A percentile compares a stretch with the other conserved stretches of the same genome.
Evolutionary conservation across 2,113 vertebrate genomes (phyloP).

Genomic region (Pantherophis guttatus): DNA sequence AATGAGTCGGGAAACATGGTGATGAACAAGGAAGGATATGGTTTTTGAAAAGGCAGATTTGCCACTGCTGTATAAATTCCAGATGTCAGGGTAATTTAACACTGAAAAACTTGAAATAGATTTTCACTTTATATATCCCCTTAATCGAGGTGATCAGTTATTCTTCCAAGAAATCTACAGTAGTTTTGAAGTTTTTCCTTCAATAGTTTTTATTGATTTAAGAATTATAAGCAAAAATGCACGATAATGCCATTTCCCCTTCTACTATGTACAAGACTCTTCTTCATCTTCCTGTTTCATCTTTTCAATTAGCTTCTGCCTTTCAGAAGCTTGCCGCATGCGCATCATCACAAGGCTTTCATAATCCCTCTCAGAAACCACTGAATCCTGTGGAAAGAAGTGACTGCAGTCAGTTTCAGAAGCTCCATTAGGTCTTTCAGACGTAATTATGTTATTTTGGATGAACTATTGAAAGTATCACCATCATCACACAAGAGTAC

Average conservation of each 20-base stretch:
- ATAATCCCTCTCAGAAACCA: conserved; percentile 85
- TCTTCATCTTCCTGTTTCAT: conserved; percentile 85
- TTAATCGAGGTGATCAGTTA: not conserved
- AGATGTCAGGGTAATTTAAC: not conserved
- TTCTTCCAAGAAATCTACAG: conserved; percentile 12
- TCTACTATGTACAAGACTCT: conserved; percentile 63
- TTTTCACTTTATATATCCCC: not conserved
- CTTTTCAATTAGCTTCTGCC: conserved; percentile 87
- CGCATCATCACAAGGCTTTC: conserved; percentile 97
- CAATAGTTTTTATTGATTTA: conserved; percentile 63
- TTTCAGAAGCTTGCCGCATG: conserved; percentile 91
- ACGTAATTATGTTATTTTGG: not conserved
- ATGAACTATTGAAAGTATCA: not conserved
- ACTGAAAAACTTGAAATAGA: not conserved
- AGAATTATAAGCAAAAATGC: conserved; percentile 7
- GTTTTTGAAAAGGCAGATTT: not conserved
- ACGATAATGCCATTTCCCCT: not conserved
- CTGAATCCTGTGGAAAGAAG: conserved; percentile 66
- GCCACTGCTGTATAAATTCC: not conserved
- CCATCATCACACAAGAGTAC: not conserved
- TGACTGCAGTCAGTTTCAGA: not conserved
- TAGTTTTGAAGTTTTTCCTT: conserved; percentile 23
- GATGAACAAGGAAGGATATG: not conserved
- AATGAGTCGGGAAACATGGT: not conserved
- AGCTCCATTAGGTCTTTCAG: rapidly evolving